Conservation (phyloP, 2,888 invertebrate species). For the Drosophila villosipedis region DNA sequence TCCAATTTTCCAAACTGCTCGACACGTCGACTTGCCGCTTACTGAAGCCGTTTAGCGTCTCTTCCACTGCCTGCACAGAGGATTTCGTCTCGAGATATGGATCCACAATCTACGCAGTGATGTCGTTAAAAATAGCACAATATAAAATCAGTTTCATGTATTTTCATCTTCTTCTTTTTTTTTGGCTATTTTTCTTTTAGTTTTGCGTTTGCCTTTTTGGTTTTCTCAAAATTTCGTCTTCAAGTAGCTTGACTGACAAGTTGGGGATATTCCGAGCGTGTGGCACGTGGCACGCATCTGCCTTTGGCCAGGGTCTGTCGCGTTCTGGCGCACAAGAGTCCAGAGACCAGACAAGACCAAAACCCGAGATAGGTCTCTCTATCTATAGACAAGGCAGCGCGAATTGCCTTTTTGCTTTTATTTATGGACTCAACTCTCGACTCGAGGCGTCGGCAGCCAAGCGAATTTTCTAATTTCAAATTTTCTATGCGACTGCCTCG, state of each 20-base stretch:
- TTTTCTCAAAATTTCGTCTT: slow-evolving; percentile 47
- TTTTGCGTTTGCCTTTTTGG: slow-evolving; percentile 51
- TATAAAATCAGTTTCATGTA: slow-evolving; percentile 65
- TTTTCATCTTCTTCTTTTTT: slow-evolving; percentile 24
- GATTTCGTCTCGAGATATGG: slow-evolving; percentile 89
- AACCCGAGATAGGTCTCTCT: slow-evolving; percentile 38
- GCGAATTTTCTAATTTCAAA: slow-evolving; percentile 76
- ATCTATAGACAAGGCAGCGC: slow-evolving; percentile 66
- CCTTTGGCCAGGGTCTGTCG: slow-evolving; percentile 67
- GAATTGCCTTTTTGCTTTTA: slow-evolving; percentile 71
- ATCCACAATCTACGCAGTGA: slow-evolving; percentile 87
- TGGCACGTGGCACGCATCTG: slow-evolving; percentile 77
- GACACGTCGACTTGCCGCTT: slow-evolving; percentile 88
- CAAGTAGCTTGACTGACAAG: slow-evolving; percentile 68
- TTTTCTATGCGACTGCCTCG: slow-evolving; percentile 45
- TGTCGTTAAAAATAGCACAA: slow-evolving; percentile 75
- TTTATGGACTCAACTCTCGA: slow-evolving; percentile 73
- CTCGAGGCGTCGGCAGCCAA: slow-evolving; percentile 60
- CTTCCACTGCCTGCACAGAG: slow-evolving; percentile 89
- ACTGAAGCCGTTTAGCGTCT: slow-evolving; percentile 89
- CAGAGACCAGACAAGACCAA: slow-evolving; percentile 47
- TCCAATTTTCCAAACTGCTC: slow-evolving; percentile 90
- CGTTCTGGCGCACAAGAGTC: slow-evolving; percentile 59
- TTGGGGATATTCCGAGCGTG: slow-evolving; percentile 57
- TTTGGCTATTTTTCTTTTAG: slow-evolving; percentile 25